These are phyloP conservation scores for Muraenolepis orangiensis DNA, from an alignment of 2,797 vertebrate species.

Conservation along the genomic window DNA sequence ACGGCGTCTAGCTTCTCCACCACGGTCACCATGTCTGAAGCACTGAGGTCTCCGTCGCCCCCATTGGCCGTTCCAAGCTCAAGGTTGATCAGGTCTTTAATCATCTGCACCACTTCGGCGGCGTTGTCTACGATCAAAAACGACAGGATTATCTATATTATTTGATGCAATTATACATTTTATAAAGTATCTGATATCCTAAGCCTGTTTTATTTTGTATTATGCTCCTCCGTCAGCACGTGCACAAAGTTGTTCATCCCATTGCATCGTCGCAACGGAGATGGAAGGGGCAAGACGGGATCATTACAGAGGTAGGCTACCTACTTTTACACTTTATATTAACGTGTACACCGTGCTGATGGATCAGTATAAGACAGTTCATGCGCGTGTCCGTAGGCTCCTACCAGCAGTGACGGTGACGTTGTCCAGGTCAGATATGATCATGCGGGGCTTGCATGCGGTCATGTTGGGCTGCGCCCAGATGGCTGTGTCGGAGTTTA, in stretches of 20 bases:
- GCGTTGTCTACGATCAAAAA: slow-evolving; percentile 72
- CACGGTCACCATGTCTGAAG: slow-evolving; percentile 72
- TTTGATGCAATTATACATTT: too few relatives aligned
- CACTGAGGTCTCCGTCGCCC: slow-evolving; percentile 37
- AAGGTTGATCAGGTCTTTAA: slow-evolving; percentile 72
- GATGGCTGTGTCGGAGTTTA: slow-evolving; percentile 52
- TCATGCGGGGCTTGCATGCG: slow-evolving; percentile 48
- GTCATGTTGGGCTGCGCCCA: slow-evolving; percentile 67
- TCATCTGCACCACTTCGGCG: slow-evolving; percentile 71
- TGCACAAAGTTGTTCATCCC: not conserved
- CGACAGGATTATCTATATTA: not conserved
- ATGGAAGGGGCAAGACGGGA: too few relatives aligned
- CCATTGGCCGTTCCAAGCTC: slow-evolving; percentile 34
- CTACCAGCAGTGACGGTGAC: slow-evolving; percentile 71
- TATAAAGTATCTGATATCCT: not conserved
- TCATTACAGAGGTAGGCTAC: not conserved
- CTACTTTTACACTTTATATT: not conserved
- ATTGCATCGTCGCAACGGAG: too few relatives aligned
- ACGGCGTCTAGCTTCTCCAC: slow-evolving; percentile 75
- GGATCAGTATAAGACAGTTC: too few relatives aligned
- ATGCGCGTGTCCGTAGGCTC: slow-evolving; percentile 6
- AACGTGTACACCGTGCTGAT: not conserved
- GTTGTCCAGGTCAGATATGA: slow-evolving; percentile 60
- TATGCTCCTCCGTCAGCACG: not conserved
- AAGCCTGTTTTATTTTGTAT: not conserved